phyloP scores from a whole-genome alignment of 2,888 invertebrate genomes.

The Cryptosula pallasiana region DNA sequence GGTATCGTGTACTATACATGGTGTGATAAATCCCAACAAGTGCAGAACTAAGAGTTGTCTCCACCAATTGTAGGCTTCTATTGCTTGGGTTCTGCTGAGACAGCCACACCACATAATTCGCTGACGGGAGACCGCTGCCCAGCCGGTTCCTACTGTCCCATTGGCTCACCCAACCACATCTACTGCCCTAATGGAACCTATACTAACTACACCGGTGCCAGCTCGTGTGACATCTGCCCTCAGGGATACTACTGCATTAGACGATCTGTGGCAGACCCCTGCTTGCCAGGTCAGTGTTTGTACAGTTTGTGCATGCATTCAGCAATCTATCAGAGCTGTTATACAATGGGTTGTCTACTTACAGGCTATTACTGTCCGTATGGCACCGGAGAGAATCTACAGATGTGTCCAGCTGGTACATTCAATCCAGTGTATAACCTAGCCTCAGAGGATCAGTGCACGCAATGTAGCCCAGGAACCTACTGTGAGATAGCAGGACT shows the following conservation, averaged over 20 bases:
- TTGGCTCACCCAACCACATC: conserved; percentile 36
- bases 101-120: conserved; percentile 40
- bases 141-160: conserved; percentile 41
- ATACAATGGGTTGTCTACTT: too few species aligned
- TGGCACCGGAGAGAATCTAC: conserved; percentile 44
- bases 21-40: too few species aligned
- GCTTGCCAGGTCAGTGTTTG: conserved; percentile 37
- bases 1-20: too few species aligned
- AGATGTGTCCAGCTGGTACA: conserved; percentile 47
- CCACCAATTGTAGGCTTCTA: conserved; percentile 38
- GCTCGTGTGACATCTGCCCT: conserved; percentile 44
- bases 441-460: conserved; percentile 38
- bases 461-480: conserved; percentile 45
- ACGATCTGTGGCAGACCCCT: conserved; percentile 42
- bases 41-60: too few species aligned
- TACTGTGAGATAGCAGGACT: conserved; percentile 41
- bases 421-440: conserved; percentile 41
- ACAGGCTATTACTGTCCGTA: conserved; percentile 39
- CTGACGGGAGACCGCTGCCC: conserved; percentile 46
- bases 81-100: conserved; percentile 37
- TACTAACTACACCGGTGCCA: conserved; percentile 45
- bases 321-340: too few species aligned
- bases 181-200: conserved; percentile 49
- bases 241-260: conserved; percentile 44
- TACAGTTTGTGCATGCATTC: too few species aligned